These are phyloP conservation scores for Aviceda subcristata DNA, from an alignment of 2,113 vertebrate species.

Conservation along the genomic window DNA sequence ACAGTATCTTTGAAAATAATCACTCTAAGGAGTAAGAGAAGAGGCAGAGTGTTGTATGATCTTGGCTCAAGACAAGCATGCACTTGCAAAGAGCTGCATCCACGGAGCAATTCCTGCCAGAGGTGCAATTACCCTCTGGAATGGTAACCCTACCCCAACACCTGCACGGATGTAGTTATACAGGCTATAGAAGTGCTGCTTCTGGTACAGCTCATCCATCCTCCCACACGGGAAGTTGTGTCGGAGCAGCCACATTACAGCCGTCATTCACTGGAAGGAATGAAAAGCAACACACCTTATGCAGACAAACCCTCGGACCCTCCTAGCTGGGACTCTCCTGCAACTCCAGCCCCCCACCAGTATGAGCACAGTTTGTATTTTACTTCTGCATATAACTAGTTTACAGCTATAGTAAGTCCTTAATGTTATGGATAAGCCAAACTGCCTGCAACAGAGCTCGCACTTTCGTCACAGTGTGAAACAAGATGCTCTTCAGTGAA, in stretches of 20 bases:
- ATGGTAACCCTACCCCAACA: not conserved
- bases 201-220: not conserved
- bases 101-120: not conserved
- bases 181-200: not conserved
- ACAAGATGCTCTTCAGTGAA: not conserved
- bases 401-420: not conserved
- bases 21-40: not conserved
- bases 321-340: not conserved
- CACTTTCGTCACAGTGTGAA: not conserved
- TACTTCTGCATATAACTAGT: not conserved
- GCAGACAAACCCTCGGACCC: not conserved
- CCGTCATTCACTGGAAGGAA: not conserved
- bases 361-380: not conserved
- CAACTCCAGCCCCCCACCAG: not conserved
- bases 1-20: not conserved
- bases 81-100: not conserved
- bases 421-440: accelerated
- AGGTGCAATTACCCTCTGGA: not conserved
- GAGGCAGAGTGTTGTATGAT: not conserved
- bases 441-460: not conserved
- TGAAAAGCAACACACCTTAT: not conserved
- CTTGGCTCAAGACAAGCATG: not conserved
- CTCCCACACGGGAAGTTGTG: not conserved
- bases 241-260: not conserved
- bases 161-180: not conserved